phyloP scores from a whole-genome alignment of 2,888 invertebrate genomes.

The Cheilosia scutellata region DNA sequence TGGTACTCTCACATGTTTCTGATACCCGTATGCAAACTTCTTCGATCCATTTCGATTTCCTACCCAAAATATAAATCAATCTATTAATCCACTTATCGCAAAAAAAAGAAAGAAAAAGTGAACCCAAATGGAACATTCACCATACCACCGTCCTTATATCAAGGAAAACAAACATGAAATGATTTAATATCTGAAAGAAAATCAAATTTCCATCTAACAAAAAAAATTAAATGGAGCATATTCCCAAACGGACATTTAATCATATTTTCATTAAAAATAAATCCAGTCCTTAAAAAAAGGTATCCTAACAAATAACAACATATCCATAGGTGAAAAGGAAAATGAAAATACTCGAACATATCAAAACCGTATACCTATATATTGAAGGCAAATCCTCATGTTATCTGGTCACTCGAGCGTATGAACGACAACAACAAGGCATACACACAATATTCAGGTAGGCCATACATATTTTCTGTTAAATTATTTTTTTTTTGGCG shows the following conservation, averaged over 20 bases:
- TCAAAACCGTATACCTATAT: constrained; percentile 43
- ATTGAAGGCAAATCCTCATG: constrained; percentile 63
- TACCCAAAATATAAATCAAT: constrained; percentile 26
- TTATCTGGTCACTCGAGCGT: constrained; percentile 68
- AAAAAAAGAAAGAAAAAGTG: background rate
- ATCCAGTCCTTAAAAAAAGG: constrained; percentile 16
- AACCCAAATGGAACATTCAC: background rate
- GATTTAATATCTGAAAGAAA: constrained; percentile 39
- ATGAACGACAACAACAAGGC: constrained; percentile 55
- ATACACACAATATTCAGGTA: constrained; percentile 23
- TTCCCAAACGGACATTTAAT: constrained; percentile 66
- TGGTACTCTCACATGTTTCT: too few species aligned
- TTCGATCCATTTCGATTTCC: too few species aligned
- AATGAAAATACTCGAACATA: constrained; percentile 41
- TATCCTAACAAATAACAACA: constrained; percentile 36
- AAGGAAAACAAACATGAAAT: constrained; percentile 15
- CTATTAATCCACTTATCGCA: constrained; percentile 41
- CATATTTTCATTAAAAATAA: constrained; percentile 55
- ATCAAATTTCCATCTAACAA: constrained; percentile 28
- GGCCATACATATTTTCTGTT: constrained; percentile 44
- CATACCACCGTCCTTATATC: constrained; percentile 31
- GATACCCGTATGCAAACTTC: too few species aligned
- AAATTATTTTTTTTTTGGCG: constrained; percentile 1
- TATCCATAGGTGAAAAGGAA: constrained; percentile 28
- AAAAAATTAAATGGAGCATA: constrained; percentile 26